Percentiles rank a stretch among this genome's conserved stretches.
Conservation (phyloP, 2,888 invertebrate genomes). For the Drosophila differens region DNA sequence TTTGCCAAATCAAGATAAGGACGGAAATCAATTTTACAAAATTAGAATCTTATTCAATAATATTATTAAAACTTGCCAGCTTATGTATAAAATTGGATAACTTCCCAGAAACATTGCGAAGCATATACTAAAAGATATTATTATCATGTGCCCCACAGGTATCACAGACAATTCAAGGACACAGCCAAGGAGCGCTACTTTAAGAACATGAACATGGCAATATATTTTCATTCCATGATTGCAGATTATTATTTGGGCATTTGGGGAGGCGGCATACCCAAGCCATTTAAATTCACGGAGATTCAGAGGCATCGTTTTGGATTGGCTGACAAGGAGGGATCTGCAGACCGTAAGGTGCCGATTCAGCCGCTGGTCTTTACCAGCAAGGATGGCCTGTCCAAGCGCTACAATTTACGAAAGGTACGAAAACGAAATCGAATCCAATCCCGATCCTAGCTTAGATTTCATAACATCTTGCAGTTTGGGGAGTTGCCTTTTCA, state of each 20-base stretch:
- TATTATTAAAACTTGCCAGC: background rate
- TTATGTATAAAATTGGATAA: background rate
- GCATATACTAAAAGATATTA: background rate
- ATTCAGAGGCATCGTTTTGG: constrained; percentile 93
- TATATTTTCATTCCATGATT: constrained; percentile 98
- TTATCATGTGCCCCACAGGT: constrained; percentile 38
- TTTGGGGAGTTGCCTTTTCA: constrained; percentile 98
- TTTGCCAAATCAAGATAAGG: background rate
- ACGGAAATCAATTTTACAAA: background rate
- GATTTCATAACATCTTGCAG: constrained; percentile 84
- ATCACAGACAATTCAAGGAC: constrained; percentile 96
- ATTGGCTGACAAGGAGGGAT: constrained; percentile 92
- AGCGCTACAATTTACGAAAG: constrained; percentile 97
- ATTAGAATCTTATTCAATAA: background rate
- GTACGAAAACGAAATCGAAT: constrained; percentile 85
- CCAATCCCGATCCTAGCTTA: background rate
- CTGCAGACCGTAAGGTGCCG: constrained; percentile 97
- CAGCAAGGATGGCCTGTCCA: constrained; percentile 94
- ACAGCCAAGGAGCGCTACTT: constrained; percentile 98
- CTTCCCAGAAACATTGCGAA: background rate
- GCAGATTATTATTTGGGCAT: constrained; percentile 99
- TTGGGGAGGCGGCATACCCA: constrained; percentile 97
- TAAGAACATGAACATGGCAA: constrained; percentile 98
- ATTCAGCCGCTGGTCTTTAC: constrained; percentile 96
- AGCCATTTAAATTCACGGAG: constrained; percentile 98